Evolutionary conservation across 1,140 invertebrate genomes (phyloP).

Genomic region (Drosophila navojoa): DNA sequence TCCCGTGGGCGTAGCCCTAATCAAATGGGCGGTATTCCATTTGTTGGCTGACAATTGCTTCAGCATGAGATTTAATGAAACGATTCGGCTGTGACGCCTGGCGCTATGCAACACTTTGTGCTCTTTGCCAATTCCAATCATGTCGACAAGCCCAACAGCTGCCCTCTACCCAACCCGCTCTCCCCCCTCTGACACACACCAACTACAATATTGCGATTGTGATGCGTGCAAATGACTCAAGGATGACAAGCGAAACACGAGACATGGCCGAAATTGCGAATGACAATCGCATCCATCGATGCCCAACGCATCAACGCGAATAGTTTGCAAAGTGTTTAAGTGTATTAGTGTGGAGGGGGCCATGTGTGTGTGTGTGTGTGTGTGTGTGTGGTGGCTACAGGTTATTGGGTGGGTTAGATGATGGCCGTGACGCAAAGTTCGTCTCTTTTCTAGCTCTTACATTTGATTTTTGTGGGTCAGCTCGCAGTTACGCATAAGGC

Average conservation of each 20-base stretch:
- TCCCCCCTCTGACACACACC: too few relatives aligned
- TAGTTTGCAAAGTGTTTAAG: conserved; percentile 56
- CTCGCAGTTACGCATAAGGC: conserved; percentile 46
- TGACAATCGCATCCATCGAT: conserved; percentile 17
- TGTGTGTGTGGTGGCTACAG: neutral
- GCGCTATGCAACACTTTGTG: conserved; percentile 45
- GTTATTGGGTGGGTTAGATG: neutral
- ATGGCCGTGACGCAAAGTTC: conserved; percentile 31
- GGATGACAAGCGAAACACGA: conserved; percentile 39
- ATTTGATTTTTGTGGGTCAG: conserved; percentile 28
- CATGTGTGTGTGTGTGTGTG: neutral
- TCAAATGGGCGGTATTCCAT: neutral
- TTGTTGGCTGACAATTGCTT: conserved; percentile 11
- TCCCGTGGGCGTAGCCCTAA: too few relatives aligned
- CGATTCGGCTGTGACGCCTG: conserved; percentile 33
- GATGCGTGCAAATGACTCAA: conserved; percentile 36
- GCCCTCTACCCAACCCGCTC: too few relatives aligned
- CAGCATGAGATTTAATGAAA: conserved; percentile 44
- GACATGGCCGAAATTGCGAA: conserved; percentile 11
- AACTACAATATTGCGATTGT: neutral
- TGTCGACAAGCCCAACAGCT: conserved; percentile 4
- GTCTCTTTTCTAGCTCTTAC: conserved; percentile 4
- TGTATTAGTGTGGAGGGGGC: conserved; percentile 39
- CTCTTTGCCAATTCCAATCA: conserved; percentile 64
- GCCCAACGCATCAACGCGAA: conserved; percentile 20